Percentiles rank a stretch among this genome's conserved stretches.
Conservation (phyloP, 2,888 invertebrate genomes). For the Agriopis leucophaearia region DNA sequence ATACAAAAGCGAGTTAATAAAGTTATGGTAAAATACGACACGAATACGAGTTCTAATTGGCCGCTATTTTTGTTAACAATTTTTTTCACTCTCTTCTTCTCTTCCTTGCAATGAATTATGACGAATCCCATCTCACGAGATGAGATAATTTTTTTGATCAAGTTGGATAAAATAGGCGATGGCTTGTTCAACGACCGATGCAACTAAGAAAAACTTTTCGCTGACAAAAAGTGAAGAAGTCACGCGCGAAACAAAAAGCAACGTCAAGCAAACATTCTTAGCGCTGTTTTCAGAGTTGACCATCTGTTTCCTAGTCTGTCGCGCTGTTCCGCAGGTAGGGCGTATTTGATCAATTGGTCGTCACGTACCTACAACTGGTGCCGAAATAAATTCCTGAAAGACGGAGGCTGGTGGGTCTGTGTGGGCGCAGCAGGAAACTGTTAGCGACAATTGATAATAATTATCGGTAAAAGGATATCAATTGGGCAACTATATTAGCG, state of each 20-base stretch:
- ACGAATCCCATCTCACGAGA: no score
- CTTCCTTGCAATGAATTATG: no score
- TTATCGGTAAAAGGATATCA: conserved; percentile 23
- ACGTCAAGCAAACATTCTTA: not conserved
- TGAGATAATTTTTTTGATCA: no score
- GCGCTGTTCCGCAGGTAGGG: conserved; percentile 18
- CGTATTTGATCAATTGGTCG: conserved; percentile 47
- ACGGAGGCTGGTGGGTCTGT: conserved; percentile 3
- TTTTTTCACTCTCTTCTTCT: no score
- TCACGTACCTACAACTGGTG: conserved; percentile 26
- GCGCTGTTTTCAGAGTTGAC: not conserved
- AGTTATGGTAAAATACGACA: no score
- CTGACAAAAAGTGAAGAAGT: no score
- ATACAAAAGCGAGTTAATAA: no score
- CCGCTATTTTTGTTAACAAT: no score
- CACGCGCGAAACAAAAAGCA: not conserved
- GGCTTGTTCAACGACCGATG: not conserved
- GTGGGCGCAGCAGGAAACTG: conserved; percentile 31
- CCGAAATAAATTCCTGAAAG: conserved; percentile 26
- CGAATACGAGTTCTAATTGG: no score
- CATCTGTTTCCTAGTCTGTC: not conserved
- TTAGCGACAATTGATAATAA: conserved; percentile 37
- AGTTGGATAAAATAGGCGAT: no score
- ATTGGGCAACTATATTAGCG: not conserved
- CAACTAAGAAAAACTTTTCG: not conserved